Percentiles rank a stretch among this genome's conserved stretches.
Evolutionary conservation across 1,140 invertebrate species (phyloP).

Genomic region (Pachypeltis micranthus): DNA sequence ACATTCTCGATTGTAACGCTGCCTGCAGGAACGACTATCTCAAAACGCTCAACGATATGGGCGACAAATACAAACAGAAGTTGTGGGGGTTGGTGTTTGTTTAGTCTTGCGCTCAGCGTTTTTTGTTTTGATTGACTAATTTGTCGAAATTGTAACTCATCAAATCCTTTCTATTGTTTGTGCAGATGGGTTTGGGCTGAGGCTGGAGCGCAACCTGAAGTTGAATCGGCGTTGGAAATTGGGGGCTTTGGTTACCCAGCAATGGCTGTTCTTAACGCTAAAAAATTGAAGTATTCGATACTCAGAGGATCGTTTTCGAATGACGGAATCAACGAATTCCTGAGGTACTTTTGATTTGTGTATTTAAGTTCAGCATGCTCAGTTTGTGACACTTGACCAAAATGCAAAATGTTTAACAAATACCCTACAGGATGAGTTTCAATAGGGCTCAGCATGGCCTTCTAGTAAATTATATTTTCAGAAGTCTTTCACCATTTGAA

Average conservation of each 20-base stretch:
- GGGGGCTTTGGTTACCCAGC: constrained; percentile 88
- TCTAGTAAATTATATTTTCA: too few species aligned
- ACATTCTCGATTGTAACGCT: constrained; percentile 94
- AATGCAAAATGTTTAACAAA: too few species aligned
- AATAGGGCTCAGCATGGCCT: too few species aligned
- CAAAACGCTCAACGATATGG: constrained; percentile 56
- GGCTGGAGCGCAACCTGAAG: constrained; percentile 64
- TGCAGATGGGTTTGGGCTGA: constrained; percentile 89
- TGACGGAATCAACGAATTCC: constrained; percentile 88
- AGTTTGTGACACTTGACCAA: background rate
- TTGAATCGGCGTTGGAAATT: constrained; percentile 86
- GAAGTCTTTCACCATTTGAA: too few species aligned
- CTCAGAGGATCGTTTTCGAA: constrained; percentile 88
- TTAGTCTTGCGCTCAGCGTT: constrained; percentile 19
- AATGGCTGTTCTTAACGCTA: constrained; percentile 89
- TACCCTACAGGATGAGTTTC: background rate
- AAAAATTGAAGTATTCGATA: constrained; percentile 94
- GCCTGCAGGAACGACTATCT: constrained; percentile 87
- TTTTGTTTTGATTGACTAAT: background rate
- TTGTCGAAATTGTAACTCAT: background rate
- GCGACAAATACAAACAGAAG: constrained; percentile 90
- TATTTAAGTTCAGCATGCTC: background rate
- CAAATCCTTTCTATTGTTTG: background rate
- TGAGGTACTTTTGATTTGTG: constrained; percentile 47
- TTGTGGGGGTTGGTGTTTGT: constrained; percentile 70